These are phyloP conservation scores for Caenorhabditis uteleia DNA, from an alignment of 2,888 invertebrate genomes.

Conservation along the genomic window DNA sequence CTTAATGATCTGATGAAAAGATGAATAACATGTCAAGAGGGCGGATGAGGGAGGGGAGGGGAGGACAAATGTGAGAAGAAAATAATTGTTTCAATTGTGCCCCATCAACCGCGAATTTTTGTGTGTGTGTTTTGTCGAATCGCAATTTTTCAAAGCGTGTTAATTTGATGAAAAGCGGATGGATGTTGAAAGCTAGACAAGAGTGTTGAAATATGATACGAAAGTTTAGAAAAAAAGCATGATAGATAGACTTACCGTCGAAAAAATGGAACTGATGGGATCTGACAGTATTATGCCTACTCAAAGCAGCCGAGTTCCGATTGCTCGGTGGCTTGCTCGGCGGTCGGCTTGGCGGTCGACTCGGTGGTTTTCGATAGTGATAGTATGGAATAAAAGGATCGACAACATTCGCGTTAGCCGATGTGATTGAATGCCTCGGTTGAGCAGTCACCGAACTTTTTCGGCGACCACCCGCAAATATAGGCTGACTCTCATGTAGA, in stretches of 20 bases:
- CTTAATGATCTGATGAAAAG: not conserved
- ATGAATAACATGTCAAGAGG: not conserved
- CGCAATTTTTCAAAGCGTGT: too few relatives aligned
- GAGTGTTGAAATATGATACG: too few relatives aligned
- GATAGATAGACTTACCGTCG: constrained; percentile 4
- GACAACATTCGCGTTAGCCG: constrained; percentile 17
- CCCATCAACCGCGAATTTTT: too few relatives aligned
- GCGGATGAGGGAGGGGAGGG: too few relatives aligned
- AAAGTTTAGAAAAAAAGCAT: not conserved
- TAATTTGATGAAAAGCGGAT: not conserved
- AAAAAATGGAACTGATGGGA: constrained; percentile 23
- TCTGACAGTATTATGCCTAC: constrained; percentile 48
- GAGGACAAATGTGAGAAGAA: too few relatives aligned
- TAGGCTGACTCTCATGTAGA: constrained; percentile 22
- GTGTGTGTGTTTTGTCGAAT: too few relatives aligned
- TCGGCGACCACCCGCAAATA: constrained; percentile 16
- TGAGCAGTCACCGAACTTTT: constrained; percentile 23
- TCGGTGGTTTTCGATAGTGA: constrained; percentile 48
- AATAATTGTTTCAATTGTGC: too few relatives aligned
- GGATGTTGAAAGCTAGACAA: too few relatives aligned
- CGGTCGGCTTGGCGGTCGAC: constrained; percentile 49
- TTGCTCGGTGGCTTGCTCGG: constrained; percentile 46
- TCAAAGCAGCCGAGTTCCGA: constrained; percentile 40
- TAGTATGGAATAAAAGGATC: constrained; percentile 41
- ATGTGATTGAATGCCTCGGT: constrained; percentile 33